Evolutionary conservation across 2,888 invertebrate genomes (phyloP), one percentile per base, ranked within the genome.

Genomic region (Choristoneura rosaceana): DNA sequence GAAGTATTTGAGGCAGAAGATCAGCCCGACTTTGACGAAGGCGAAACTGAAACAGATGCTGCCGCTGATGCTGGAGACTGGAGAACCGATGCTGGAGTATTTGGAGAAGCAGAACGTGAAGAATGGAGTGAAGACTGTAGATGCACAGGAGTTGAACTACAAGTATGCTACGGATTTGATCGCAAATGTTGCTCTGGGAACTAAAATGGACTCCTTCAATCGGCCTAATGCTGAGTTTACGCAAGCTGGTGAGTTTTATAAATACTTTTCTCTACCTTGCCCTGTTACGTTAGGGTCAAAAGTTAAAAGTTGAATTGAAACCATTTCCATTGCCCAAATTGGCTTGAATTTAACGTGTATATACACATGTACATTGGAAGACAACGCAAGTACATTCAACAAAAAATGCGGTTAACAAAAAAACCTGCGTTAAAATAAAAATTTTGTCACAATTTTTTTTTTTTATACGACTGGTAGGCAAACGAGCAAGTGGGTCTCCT

Each of bases 131-230:
- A 69, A 69, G 41, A 67, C 59, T 10, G 14, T 78, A 1, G 79
- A 80, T 58, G 77, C 74, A 17, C 80, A 79, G 55, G 79, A 80
- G 7, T 34, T 82, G 5, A 80, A 77, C 68, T 79, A 78, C 67
- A 80, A 76, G 61, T 81, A 77, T 55, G 76, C 80, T 0, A 74
- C 80, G 7, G 82, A 82, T 69, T 71, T 82, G 12, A 80, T 82
- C 12, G 79, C 78, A 0, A 79, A 76, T 43, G 74, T 82, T 10
- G 82, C 78, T 1, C 75, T 82, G 15, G 82, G 82, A 4, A 78
- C 75, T 2, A 74, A 76, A 15, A 78, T 76, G 8, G 76, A 82
- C 66, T 79, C 79, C 1, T 81, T 81, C 15, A 69, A 75, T 1
- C 15, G 74, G 14, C 77, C 80, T 0, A 70, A 80, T 43, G 75